These are phyloP conservation scores for Erynnis tages DNA, from an alignment of 2,888 invertebrate genomes.

Conservation along the genomic window DNA sequence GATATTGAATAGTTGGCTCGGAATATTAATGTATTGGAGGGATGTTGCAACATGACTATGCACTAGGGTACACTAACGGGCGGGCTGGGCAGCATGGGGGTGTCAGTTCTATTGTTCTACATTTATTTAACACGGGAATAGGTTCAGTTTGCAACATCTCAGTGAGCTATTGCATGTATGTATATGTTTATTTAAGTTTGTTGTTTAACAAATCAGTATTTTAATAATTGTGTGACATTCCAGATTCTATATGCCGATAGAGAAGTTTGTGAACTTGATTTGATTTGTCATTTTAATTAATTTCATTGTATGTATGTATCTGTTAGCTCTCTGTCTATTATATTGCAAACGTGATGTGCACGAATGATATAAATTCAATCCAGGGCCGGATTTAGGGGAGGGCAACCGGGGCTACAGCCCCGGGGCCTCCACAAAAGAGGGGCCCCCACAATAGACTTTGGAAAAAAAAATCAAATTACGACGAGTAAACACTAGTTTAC, in stretches of 20 bases:
- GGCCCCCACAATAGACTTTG: too few species aligned
- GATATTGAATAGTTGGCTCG: conserved; percentile 40
- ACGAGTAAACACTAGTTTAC: too few species aligned
- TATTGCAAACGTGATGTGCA: conserved; percentile 10
- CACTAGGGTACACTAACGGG: conserved; percentile 38
- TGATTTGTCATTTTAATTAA: conserved; percentile 30
- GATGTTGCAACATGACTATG: conserved; percentile 72
- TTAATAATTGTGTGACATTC: conserved; percentile 80
- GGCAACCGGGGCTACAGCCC: too few species aligned
- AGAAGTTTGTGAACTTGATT: conserved; percentile 37
- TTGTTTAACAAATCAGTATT: conserved; percentile 79
- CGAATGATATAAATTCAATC: conserved; percentile 31
- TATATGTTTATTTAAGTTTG: conserved; percentile 64
- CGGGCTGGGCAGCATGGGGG: not conserved
- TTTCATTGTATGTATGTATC: conserved; percentile 28
- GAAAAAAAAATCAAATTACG: too few species aligned
- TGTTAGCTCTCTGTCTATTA: conserved; percentile 39
- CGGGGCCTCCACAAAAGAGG: too few species aligned
- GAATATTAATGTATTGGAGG: conserved; percentile 43
- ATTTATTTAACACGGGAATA: conserved; percentile 30
- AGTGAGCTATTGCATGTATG: conserved; percentile 59
- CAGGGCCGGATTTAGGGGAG: too few species aligned
- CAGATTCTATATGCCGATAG: conserved; percentile 64
- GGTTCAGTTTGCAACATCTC: conserved; percentile 65
- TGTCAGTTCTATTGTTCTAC: too few species aligned